Percentiles rank a stretch among this genome's conserved stretches.
phyloP scores from a whole-genome alignment of 2,113 vertebrate genomes.

The Micronisus gabar region DNA sequence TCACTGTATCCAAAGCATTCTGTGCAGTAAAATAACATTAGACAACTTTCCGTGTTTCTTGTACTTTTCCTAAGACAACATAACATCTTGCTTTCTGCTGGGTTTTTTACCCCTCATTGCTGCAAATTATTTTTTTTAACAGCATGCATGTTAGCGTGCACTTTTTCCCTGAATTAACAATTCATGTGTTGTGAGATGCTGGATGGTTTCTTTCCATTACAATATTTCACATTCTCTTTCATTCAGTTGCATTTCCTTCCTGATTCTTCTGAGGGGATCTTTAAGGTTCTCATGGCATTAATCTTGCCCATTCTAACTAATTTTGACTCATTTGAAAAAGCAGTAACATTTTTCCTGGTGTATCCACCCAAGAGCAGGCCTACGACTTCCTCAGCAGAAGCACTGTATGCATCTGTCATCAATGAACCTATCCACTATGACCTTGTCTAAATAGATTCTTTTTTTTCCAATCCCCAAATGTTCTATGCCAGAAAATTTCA shows the following conservation, averaged over 20 bases:
- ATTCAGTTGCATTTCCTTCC: background rate
- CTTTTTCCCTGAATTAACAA: background rate
- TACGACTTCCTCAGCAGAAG: background rate
- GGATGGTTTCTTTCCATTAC: background rate
- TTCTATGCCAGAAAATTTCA: background rate
- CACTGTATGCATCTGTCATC: background rate
- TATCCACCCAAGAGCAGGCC: background rate
- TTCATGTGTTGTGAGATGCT: background rate
- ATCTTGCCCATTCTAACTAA: background rate
- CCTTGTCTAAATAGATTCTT: background rate
- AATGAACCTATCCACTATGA: background rate
- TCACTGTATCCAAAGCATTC: background rate
- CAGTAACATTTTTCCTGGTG: background rate
- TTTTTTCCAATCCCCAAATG: background rate
- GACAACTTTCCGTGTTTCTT: background rate
- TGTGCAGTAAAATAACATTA: background rate
- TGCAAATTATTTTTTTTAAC: background rate
- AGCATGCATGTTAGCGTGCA: background rate
- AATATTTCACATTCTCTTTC: background rate
- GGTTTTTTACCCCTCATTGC: rapidly evolving
- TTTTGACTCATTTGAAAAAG: background rate
- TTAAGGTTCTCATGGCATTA: background rate
- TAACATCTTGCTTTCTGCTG: background rate
- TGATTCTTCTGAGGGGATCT: background rate
- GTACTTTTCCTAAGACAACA: background rate